Evolutionary conservation across 2,113 vertebrate genomes (phyloP).

Genomic region (human): GRCh38 chr11:93514001-93514500

Average conservation of each 20-base stretch:
- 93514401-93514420: background rate
- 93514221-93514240: background rate
- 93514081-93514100: background rate
- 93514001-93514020: background rate
- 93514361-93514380: background rate
- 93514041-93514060: rapidly evolving
- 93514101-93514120: background rate
- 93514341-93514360: background rate
- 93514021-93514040: background rate
- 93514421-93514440: background rate
- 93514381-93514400: background rate
- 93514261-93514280: background rate
- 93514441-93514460: background rate
- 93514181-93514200: background rate
- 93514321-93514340: background rate
- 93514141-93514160: background rate
- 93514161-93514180: background rate
- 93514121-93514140: background rate
- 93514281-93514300: background rate
- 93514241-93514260: background rate
- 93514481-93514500: background rate
- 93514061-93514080: background rate
- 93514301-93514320: background rate
- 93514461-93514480: background rate
- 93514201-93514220: background rate